Evolutionary conservation across 1,140 invertebrate genomes (phyloP), one percentile per base, ranked within the genome.

Genomic region (Aphaenogaster ashmeadi): DNA sequence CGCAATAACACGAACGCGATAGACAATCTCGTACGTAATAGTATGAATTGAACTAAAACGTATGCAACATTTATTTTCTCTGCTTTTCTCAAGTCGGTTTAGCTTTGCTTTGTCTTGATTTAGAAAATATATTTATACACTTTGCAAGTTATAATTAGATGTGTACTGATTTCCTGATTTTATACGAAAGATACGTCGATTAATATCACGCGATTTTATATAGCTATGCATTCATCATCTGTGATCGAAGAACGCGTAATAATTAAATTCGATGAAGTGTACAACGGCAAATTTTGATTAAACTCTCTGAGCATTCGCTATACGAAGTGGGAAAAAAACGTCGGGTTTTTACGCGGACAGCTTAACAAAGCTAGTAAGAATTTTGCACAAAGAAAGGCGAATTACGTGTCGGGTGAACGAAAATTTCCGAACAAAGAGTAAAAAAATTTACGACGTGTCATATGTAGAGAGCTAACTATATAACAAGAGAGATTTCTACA

Each of bases 201-300:
- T 41, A 27, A 41, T 27, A 27, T 44, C 9, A n/a, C 13, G 8
- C 15, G 15, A 78, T 74, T 36, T n/a, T 47, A n/a, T 47, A 3
- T 7, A 33, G 18, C n/a, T 50, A 0, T 64, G 7, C 6, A 33
- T 18, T 44, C 15, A 58, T 15, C 9, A 7, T 36, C 3, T 21
- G 0, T 62, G 27, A 75, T 56, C n/a, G n/a, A 77, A 44, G 18
- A 78, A 36, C 15, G 9, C 27, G 9, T 77, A 18, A 60, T 33
- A 62, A 21, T 4, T 33, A 44, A n/a, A 62, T 78, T 41, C 15
- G 5, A 44, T 18, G 4, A 47, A 9, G 38, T 27, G 1, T 33
- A 21, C 15, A 77, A 77, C 4, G 7, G 9, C 0, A n/a, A 78
- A 47, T 78, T 62, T 11, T 78, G 41, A 62, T 15, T 78, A 78